Conservation (phyloP, 2,113 vertebrate genomes). For the Oxyura jamaicensis region DNA sequence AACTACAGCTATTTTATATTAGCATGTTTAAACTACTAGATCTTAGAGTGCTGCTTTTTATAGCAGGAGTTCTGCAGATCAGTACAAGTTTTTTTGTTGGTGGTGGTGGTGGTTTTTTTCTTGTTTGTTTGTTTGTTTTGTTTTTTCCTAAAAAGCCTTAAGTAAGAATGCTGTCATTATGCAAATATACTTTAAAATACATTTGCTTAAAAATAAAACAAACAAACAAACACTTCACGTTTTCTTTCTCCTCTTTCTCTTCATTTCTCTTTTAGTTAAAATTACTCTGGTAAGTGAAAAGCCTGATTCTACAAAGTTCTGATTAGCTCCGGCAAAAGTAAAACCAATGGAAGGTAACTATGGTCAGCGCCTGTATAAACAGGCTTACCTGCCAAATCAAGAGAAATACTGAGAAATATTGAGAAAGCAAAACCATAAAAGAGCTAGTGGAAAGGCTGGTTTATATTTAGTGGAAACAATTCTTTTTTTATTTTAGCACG, state of each 20-base stretch:
- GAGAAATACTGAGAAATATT: conserved; percentile 46
- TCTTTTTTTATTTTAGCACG: neutral
- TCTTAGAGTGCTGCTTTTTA: neutral
- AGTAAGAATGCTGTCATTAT: neutral
- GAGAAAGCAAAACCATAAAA: conserved; percentile 39
- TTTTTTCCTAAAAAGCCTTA: neutral
- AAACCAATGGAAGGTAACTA: neutral
- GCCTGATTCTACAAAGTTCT: neutral
- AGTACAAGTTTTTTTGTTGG: neutral
- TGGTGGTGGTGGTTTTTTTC: neutral
- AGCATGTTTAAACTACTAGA: neutral
- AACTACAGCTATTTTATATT: neutral
- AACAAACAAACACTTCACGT: neutral
- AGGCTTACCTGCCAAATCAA: conserved; percentile 31
- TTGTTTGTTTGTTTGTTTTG: neutral
- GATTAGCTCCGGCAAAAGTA: neutral
- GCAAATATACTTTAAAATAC: neutral
- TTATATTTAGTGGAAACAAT: conserved; percentile 40
- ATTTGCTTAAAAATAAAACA: neutral
- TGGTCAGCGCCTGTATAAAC: neutral
- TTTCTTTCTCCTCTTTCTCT: neutral
- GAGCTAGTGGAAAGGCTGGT: conserved; percentile 19
- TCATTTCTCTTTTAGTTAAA: neutral
- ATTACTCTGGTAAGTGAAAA: neutral
- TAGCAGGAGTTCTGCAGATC: neutral